A percentile compares a stretch with the other conserved stretches of the same genome.
These are phyloP conservation scores for Littorina saxatilis DNA, from an alignment of 1,140 invertebrate genomes.

Conservation along the genomic window DNA sequence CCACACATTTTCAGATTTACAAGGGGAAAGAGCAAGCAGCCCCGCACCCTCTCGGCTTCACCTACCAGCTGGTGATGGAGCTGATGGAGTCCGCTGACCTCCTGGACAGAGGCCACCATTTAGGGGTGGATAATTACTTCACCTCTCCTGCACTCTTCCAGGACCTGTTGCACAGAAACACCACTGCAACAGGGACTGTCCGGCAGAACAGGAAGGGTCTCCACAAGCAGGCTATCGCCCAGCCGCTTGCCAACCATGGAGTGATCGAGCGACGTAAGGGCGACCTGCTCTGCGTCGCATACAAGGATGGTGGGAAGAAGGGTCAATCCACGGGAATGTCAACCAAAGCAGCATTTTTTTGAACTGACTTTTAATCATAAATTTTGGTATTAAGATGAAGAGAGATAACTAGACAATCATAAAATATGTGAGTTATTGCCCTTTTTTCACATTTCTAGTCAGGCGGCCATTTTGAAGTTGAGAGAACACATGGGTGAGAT, in stretches of 20 bases:
- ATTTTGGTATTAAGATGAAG: too few relatives aligned
- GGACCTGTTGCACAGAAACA: background rate
- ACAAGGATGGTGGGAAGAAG: slow-evolving; percentile 14
- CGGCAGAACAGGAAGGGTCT: background rate
- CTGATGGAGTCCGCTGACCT: background rate
- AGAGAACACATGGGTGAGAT: too few relatives aligned
- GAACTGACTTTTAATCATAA: too few relatives aligned
- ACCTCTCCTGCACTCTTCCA: background rate
- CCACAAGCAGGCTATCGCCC: background rate
- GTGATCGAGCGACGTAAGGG: slow-evolving; percentile 4
- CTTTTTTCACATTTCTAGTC: too few relatives aligned
- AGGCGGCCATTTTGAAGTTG: too few relatives aligned
- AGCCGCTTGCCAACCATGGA: background rate
- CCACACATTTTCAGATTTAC: background rate
- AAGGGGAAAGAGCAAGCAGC: background rate
- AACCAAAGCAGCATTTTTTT: too few relatives aligned
- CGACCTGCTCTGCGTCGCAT: slow-evolving; percentile 1
- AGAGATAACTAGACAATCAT: too few relatives aligned
- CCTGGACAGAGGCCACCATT: background rate
- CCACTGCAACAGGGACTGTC: background rate
- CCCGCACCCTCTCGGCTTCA: background rate
- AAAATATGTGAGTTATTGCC: too few relatives aligned
- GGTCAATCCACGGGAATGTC: too few relatives aligned
- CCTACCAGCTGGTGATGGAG: background rate
- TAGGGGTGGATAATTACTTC: background rate